A percentile compares a stretch with the other conserved stretches of the same genome.
Evolutionary conservation across 2,797 vertebrate genomes (phyloP).

Genomic region (Falco rusticolus): DNA sequence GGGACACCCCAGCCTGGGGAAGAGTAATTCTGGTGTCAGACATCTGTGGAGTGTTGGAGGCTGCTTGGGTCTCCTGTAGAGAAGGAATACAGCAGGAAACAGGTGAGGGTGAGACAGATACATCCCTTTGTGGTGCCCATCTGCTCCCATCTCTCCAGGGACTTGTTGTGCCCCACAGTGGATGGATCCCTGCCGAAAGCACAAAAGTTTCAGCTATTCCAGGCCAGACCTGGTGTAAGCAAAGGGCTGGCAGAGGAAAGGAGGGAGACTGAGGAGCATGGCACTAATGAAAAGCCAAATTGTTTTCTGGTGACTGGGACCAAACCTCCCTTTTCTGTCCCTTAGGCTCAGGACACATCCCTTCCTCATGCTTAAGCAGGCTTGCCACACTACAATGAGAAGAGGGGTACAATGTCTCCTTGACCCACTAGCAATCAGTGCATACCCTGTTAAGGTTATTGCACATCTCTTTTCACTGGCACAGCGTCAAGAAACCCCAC

Average conservation of each 20-base stretch:
- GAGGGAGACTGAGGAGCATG: background rate
- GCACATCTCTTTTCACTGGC: background rate
- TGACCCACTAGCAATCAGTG: background rate
- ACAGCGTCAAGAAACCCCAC: background rate
- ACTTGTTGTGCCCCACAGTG: fast-evolving
- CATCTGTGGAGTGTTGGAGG: background rate
- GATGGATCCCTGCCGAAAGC: background rate
- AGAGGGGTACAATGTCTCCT: background rate
- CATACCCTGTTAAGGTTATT: background rate
- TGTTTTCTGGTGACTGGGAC: background rate
- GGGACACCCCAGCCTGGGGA: background rate
- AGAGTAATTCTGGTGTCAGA: background rate
- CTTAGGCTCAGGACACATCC: background rate
- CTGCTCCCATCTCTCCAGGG: background rate
- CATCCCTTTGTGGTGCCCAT: background rate
- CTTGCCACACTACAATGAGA: background rate
- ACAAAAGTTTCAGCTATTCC: background rate
- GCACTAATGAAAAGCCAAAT: background rate
- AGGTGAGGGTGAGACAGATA: background rate
- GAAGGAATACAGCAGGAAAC: background rate
- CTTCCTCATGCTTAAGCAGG: background rate
- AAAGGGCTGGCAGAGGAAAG: background rate
- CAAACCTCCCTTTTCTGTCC: background rate
- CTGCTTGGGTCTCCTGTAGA: background rate
- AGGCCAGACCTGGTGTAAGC: background rate